Evolutionary conservation across 2,888 invertebrate genomes (phyloP).

Genomic region (Noctua fimbriata): DNA sequence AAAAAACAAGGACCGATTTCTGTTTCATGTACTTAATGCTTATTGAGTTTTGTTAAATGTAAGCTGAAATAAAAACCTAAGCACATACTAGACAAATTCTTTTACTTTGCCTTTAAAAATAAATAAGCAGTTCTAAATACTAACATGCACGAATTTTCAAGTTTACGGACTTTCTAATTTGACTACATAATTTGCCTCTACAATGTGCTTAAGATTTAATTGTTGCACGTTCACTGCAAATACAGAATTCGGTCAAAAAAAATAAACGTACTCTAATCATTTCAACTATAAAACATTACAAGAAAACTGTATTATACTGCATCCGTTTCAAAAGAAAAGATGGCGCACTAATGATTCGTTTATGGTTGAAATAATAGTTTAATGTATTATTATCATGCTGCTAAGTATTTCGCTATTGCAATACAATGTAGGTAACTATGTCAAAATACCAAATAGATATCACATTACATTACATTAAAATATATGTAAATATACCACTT

Average conservation of each 20-base stretch:
- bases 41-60: conserved; percentile 56
- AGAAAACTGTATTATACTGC: background rate
- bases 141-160: conserved; percentile 46
- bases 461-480: conserved; percentile 53
- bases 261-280: conserved; percentile 50
- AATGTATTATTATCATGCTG: conserved; percentile 65
- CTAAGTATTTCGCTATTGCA: conserved; percentile 64
- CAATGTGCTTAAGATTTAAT: conserved; percentile 50
- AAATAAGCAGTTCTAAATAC: conserved; percentile 43
- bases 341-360: conserved; percentile 8
- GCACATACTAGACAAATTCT: conserved; percentile 31
- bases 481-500: conserved; percentile 54
- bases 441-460: conserved; percentile 67
- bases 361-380: conserved; percentile 56
- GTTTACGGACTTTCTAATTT: conserved; percentile 13
- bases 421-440: conserved; percentile 50
- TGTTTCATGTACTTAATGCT: conserved; percentile 52
- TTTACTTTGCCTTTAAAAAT: conserved; percentile 15
- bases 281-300: conserved; percentile 56
- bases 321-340: background rate
- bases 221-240: conserved; percentile 30
- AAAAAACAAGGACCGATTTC: conserved; percentile 58
- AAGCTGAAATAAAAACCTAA: conserved; percentile 48
- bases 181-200: conserved; percentile 13
- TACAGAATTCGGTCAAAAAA: conserved; percentile 62